Evolutionary conservation across 2,888 invertebrate species (phyloP), one percentile per base, ranked within the genome.

Genomic region (Neoitamus cyanurus): DNA sequence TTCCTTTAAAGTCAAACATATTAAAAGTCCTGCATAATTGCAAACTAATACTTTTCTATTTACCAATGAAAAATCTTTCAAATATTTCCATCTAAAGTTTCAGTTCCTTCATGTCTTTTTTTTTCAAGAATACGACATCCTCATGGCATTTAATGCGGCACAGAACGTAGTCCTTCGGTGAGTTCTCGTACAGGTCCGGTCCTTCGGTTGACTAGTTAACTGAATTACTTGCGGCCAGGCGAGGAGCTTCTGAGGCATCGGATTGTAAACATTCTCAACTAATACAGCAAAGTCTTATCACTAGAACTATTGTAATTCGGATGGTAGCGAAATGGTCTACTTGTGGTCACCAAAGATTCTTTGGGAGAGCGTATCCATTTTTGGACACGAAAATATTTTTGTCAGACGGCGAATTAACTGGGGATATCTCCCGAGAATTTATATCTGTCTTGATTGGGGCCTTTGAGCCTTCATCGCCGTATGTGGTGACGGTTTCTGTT

Each of bases 271-370:
- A 58, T 58, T 58, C 58, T 73, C 73, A 73, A 73, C 73, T 73
- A 73, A 73, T 20, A 73, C 73, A 34, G 9, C 73, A 73, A 34
- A 34, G 31, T 20, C 36, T 73, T 73, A 73, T 36, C 34, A 36
- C 36, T 73, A 73, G n/a, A 73, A 73, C 34, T 73, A 73, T 36
- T 36, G 7, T 73, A 34, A 73, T 73, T 73, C 36, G 73, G 31
- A 31, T 73, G 31, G 20, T 73, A 36, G 36, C 20, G 36, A 20
- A 36, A n/a, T 36, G 6, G 2, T 68, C 58, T 30, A 80, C 20
- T 20, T 34, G 28, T 90, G 90, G 91, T 91, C 91, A 91, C 91
- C 91, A 91, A 88, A 91, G 89, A 88, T 91, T 91, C 87, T 89
- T 88, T 87, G 91, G 91, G 87, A 91, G 88, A 88, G 91, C 91